These are phyloP conservation scores for Oreochromis grahami DNA, from an alignment of 2,797 vertebrate genomes.

Conservation along the genomic window DNA sequence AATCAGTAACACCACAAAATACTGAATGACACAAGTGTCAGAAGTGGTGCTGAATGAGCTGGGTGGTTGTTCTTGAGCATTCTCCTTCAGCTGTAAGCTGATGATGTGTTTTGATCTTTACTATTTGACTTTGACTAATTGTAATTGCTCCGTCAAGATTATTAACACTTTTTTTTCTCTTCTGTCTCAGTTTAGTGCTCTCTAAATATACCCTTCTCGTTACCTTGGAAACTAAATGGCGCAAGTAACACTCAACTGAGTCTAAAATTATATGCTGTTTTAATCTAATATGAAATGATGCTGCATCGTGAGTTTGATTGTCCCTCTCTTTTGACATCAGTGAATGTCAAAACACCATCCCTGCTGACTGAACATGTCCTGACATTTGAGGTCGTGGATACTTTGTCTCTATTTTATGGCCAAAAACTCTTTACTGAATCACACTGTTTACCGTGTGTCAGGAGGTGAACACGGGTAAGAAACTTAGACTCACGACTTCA, in stretches of 20 bases:
- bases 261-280: conserved; percentile 70
- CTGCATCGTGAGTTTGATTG: conserved; percentile 14
- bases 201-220: conserved; percentile 77
- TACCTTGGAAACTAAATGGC: conserved; percentile 81
- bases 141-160: conserved; percentile 65
- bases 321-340: conserved; percentile 34
- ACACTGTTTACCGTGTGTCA: not conserved
- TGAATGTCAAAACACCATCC: conserved; percentile 2
- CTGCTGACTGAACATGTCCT: not conserved
- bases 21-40: conserved; percentile 70
- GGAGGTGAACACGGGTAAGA: not conserved
- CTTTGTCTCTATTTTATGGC: not conserved
- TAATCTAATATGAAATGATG: conserved; percentile 59
- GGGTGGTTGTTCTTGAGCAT: conserved; percentile 53
- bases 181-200: conserved; percentile 57
- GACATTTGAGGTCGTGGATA: not conserved
- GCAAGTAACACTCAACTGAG: conserved; percentile 71
- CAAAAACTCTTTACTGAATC: not conserved
- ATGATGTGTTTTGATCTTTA: conserved; percentile 65
- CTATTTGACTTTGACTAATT: conserved; percentile 70
- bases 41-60: conserved; percentile 62
- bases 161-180: conserved; percentile 51
- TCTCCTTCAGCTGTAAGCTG: conserved; percentile 57
- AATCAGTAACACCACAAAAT: conserved; percentile 68
- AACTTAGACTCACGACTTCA: conserved; percentile 3